Percentiles rank a stretch among this genome's conserved stretches.
phyloP scores from a whole-genome alignment of 2,797 vertebrate genomes.

The Ptychobarbus kaznakovi region DNA sequence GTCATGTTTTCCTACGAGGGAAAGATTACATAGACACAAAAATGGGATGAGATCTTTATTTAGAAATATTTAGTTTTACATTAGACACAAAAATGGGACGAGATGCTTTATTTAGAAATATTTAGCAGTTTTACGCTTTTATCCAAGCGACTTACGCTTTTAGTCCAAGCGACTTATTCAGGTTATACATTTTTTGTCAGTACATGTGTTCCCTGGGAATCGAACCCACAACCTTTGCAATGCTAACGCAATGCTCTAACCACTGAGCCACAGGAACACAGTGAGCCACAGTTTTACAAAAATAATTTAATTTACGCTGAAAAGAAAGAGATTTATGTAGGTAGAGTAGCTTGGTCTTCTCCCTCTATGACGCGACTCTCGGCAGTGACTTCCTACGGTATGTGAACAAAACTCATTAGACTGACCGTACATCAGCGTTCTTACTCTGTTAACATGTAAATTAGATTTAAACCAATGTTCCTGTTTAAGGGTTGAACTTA shows the following conservation, averaged over 20 bases:
- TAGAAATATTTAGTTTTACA: neutral
- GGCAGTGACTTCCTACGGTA: neutral
- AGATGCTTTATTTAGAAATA: too few relatives aligned
- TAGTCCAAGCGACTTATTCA: too few relatives aligned
- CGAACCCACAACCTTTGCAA: too few relatives aligned
- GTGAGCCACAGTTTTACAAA: conserved; percentile 5
- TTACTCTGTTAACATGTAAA: neutral
- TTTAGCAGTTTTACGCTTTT: too few relatives aligned
- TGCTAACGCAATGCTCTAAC: too few relatives aligned
- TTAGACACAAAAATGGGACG: too few relatives aligned
- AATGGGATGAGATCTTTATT: neutral
- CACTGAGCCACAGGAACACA: too few relatives aligned
- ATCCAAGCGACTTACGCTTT: too few relatives aligned
- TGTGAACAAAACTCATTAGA: neutral
- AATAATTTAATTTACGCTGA: neutral
- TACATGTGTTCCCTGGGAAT: too few relatives aligned
- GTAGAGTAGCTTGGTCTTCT: conserved; percentile 21
- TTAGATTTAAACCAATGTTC: neutral
- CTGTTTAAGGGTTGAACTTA: neutral
- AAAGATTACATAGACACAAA: neutral
- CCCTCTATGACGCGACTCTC: conserved; percentile 32
- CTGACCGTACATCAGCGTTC: too few relatives aligned
- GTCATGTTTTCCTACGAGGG: neutral
- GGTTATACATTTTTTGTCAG: too few relatives aligned
- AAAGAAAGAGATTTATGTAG: neutral